phyloP scores from a whole-genome alignment of 2,113 vertebrate genomes.

The Podiceps cristatus region DNA sequence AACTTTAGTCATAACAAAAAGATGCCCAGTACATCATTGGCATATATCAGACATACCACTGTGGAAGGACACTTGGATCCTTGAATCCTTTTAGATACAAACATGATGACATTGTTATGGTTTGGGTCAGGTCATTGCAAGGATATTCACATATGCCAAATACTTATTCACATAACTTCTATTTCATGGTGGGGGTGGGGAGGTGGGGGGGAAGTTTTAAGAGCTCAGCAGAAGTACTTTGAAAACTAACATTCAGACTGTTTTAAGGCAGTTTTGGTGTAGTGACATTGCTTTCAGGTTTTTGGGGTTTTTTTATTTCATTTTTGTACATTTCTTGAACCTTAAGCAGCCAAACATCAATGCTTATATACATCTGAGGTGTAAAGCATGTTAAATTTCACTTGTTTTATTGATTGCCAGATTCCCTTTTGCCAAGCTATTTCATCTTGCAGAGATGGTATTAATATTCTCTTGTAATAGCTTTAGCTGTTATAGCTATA shows the following conservation, averaged over 20 bases:
- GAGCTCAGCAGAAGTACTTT: not conserved
- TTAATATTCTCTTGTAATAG: not conserved
- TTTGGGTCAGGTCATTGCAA: not conserved
- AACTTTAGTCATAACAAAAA: constrained; percentile 32
- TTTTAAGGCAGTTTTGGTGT: not conserved
- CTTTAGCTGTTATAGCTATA: not conserved
- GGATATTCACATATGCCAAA: not conserved
- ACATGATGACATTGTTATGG: accelerated
- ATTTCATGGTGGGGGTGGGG: accelerated
- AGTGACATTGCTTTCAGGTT: not conserved
- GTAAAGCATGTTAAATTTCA: not conserved
- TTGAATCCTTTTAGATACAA: not conserved
- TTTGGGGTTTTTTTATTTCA: not conserved
- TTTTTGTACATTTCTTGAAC: not conserved
- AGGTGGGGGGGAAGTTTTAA: too few species aligned
- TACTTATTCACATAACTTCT: not conserved
- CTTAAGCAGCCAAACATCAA: not conserved
- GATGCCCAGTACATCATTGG: not conserved
- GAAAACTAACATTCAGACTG: not conserved
- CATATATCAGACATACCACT: not conserved
- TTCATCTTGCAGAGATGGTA: not conserved
- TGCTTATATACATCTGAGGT: not conserved
- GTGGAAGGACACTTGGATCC: not conserved
- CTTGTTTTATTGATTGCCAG: not conserved
- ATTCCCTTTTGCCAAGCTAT: not conserved